These are phyloP conservation scores for Glomeris maerens DNA, from an alignment of 1,140 invertebrate species.

Conservation along the genomic window DNA sequence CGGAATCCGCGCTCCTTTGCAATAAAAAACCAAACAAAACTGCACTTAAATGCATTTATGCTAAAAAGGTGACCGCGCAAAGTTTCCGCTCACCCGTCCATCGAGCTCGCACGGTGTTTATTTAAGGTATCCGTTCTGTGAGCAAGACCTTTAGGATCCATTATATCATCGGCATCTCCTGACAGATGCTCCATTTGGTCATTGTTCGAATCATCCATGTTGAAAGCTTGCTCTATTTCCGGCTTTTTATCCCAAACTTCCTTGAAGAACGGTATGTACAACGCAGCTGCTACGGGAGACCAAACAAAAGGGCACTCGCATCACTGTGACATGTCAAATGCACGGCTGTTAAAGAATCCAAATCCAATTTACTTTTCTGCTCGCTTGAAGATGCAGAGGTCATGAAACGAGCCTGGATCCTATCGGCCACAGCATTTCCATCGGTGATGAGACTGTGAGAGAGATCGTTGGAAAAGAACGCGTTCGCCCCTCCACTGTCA, in stretches of 20 bases:
- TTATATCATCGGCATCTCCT: neutral
- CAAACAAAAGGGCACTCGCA: neutral
- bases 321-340: neutral
- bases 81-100: neutral
- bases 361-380: constrained; percentile 64
- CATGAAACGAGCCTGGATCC: constrained; percentile 81
- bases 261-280: constrained; percentile 91
- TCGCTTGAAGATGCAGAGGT: constrained; percentile 64
- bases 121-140: constrained; percentile 10
- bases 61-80: constrained; percentile 20
- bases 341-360: no score
- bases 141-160: neutral
- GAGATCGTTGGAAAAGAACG: constrained; percentile 79
- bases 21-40: neutral
- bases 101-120: neutral
- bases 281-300: constrained; percentile 49
- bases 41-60: neutral
- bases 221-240: constrained; percentile 82
- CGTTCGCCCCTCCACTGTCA: constrained; percentile 65
- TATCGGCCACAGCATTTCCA: constrained; percentile 80
- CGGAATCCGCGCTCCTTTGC: constrained; percentile 45
- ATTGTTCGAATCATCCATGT: constrained; percentile 57
- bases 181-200: neutral
- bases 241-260: constrained; percentile 91
- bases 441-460: constrained; percentile 82